These are phyloP conservation scores for Gymnoscopelus microlampas DNA, from an alignment of 2,797 vertebrate genomes.

Conservation along the genomic window DNA sequence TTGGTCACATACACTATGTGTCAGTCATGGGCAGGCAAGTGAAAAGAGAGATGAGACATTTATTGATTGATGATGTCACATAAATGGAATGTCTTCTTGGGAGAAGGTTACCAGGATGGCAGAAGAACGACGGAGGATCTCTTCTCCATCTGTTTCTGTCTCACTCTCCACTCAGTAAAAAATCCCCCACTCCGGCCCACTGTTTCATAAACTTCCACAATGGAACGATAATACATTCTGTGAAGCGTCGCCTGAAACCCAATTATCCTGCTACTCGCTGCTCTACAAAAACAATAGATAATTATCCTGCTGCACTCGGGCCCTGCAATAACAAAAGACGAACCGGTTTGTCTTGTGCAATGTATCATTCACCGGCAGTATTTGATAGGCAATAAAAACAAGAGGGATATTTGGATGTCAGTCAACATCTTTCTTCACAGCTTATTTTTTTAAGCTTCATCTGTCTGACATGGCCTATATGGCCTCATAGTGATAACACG, in stretches of 20 bases:
- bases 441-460: slow-evolving; percentile 53
- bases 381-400: slow-evolving; percentile 64
- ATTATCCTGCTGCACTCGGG: slow-evolving; percentile 69
- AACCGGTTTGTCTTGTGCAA: slow-evolving; percentile 74
- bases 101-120: slow-evolving; percentile 57
- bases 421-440: slow-evolving; percentile 65
- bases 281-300: slow-evolving; percentile 73
- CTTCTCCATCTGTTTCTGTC: slow-evolving; percentile 66
- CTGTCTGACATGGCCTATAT: slow-evolving; percentile 48
- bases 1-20: slow-evolving; percentile 14
- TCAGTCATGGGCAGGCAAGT: slow-evolving; percentile 30
- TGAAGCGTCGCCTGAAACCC: slow-evolving; percentile 69
- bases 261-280: slow-evolving; percentile 72
- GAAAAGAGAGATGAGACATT: slow-evolving; percentile 34
- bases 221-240: slow-evolving; percentile 75
- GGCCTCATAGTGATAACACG: slow-evolving; percentile 49
- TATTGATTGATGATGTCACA: slow-evolving; percentile 78
- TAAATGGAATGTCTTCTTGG: slow-evolving; percentile 64
- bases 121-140: slow-evolving; percentile 54
- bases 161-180: no score
- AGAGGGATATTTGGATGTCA: slow-evolving; percentile 49
- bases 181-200: slow-evolving; percentile 47
- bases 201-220: slow-evolving; percentile 79
- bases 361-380: slow-evolving; percentile 67
- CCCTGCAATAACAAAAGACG: slow-evolving; percentile 73